Conservation (phyloP, 2,888 invertebrate genomes). For the Bombylius major region DNA sequence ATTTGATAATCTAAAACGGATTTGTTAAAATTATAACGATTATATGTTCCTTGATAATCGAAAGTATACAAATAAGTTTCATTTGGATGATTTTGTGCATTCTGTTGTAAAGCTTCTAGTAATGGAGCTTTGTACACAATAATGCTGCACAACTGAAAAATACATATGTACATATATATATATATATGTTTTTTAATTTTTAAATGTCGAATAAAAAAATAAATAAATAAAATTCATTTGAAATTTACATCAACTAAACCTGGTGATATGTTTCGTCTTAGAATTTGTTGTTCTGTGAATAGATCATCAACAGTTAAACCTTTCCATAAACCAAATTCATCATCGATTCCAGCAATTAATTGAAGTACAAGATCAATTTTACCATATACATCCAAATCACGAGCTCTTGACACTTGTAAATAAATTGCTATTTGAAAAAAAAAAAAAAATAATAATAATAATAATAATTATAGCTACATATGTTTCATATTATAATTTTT, state of each 20-base stretch:
- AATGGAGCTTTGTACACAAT: too few species aligned
- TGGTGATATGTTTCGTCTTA: neutral
- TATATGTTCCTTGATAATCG: too few species aligned
- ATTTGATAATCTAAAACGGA: too few species aligned
- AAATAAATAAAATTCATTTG: neutral
- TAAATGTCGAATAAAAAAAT: too few species aligned
- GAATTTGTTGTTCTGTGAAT: neutral
- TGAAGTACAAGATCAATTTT: slow-evolving; percentile 5
- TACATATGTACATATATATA: too few species aligned
- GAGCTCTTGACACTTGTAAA: neutral
- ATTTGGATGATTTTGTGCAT: too few species aligned
- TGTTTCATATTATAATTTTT: neutral
- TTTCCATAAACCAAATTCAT: slow-evolving; percentile 3
- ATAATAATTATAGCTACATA: too few species aligned
- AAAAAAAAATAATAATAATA: neutral
- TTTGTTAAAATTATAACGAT: too few species aligned
- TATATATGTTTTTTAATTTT: too few species aligned
- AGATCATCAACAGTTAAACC: slow-evolving; percentile 1
- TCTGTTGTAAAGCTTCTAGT: too few species aligned
- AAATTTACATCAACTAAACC: neutral
- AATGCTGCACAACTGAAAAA: too few species aligned
- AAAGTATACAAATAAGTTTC: too few species aligned
- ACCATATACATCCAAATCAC: neutral
- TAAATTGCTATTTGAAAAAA: neutral
- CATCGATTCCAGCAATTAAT: neutral